These are phyloP conservation scores for Nesoenas mayeri DNA, from an alignment of 2,113 vertebrate genomes.

Conservation along the genomic window DNA sequence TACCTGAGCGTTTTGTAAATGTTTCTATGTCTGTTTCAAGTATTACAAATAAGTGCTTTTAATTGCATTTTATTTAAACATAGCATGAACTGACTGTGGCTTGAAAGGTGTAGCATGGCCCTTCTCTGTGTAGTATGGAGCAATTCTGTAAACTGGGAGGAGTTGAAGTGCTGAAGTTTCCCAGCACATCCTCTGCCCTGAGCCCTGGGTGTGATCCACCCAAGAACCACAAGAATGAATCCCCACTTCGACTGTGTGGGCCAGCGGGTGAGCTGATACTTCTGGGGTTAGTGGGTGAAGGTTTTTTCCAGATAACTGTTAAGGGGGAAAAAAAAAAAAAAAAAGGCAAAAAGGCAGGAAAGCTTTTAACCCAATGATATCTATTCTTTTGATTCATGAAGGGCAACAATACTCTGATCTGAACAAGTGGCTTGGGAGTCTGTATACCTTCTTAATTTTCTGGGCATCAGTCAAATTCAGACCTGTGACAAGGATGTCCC, in stretches of 20 bases:
- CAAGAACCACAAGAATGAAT: background rate
- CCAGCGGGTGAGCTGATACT: fast-evolving
- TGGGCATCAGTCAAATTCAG: background rate
- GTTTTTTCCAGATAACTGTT: background rate
- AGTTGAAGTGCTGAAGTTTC: background rate
- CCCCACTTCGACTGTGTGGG: background rate
- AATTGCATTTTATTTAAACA: background rate
- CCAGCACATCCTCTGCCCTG: background rate
- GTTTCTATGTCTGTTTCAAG: fast-evolving
- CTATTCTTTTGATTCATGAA: background rate
- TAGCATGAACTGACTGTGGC: background rate
- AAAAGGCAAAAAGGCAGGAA: background rate
- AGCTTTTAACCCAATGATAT: background rate
- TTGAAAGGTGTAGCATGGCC: background rate
- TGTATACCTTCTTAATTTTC: background rate
- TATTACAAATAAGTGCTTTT: background rate
- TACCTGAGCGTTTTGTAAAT: background rate
- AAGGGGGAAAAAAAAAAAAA: background rate
- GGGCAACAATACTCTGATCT: background rate
- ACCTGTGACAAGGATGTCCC: background rate
- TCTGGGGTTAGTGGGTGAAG: background rate
- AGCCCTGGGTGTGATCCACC: background rate
- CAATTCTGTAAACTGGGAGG: background rate
- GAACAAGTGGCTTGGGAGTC: background rate
- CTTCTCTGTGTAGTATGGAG: background rate